Evolutionary conservation across 2,888 invertebrate species (phyloP).

Genomic region (Melipona beecheii): DNA sequence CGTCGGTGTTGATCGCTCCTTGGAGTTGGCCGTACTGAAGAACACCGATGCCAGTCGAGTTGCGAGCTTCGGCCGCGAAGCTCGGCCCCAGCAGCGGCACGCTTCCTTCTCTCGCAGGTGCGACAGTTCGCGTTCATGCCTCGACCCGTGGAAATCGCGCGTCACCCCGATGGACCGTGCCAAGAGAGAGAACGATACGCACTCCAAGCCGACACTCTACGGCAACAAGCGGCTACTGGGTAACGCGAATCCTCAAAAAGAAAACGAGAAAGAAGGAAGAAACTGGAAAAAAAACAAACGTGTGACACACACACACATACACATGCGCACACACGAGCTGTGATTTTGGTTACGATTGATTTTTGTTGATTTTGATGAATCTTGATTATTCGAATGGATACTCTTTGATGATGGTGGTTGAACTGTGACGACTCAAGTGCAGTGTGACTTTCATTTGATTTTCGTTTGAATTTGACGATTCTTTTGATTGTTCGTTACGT

Average conservation of each 20-base stretch:
- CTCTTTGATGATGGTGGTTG: not conserved
- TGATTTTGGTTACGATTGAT: not conserved
- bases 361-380: too few species aligned
- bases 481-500: not conserved
- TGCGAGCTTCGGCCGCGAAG: conserved; percentile 74
- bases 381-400: not conserved
- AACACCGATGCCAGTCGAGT: conserved; percentile 74
- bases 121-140: conserved; percentile 15
- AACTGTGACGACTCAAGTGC: not conserved
- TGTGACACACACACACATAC: too few species aligned
- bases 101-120: conserved; percentile 23
- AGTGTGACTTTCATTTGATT: too few species aligned
- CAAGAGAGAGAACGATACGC: conserved; percentile 53
- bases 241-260: conserved; percentile 47
- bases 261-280: not conserved
- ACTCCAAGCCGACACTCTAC: conserved; percentile 55
- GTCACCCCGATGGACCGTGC: conserved; percentile 63
- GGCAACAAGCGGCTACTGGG: conserved; percentile 68
- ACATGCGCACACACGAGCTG: too few species aligned
- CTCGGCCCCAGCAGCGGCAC: conserved; percentile 42
- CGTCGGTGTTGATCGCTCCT: conserved; percentile 34
- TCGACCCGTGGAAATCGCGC: conserved; percentile 13
- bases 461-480: not conserved
- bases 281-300: not conserved
- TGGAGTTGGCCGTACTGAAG: conserved; percentile 48